Base-by-base conservation (phyloP, 2,797 vertebrate species). In the Rhinella marina region DNA sequence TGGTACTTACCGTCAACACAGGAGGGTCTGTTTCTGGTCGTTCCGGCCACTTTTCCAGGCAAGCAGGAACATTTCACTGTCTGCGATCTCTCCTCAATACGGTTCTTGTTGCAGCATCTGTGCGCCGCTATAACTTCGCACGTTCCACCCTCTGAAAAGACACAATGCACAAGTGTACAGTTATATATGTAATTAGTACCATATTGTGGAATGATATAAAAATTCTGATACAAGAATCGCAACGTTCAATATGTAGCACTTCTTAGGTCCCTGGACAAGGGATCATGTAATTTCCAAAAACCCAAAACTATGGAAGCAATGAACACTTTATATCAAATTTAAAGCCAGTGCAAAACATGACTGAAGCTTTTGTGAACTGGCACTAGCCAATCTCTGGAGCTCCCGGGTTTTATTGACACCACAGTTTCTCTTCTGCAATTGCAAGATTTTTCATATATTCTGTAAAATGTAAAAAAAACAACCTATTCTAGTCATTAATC, bases 41-140 rank as follows among this genome's bases (percentile, higher is more conserved):
- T 99, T 90, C 98, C 98, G 62, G 98, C 98, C 92, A 99, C 98
- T 95, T 99, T 99, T 86, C 98, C 98, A 0, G 98, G 98, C 92
- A 99, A 96, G 95, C 98, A 99, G 91, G 98, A 99, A 91, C 98
- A 99, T 94, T 99, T 99, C 91, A 99, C 98, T 66, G 98, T 99
- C 94, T 99, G 98, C 21, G 98, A 99, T 91, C 98, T 95, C 94
- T 99, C 98, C 93, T 99, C 98, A 86, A 99, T 99, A 87, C 97
- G 97, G 93, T 99, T 99, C 95, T 99, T 99, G 94, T 99, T 99
- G 93, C 98, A 99, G 93, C 98, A 99, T 95, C 98, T 96, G 95
- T 99, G 98, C 62, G 98, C 98, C n/a, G 98, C 98, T 88, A 99
- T 98, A 93, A 99, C 98, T 95, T 99, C 97, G 92, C 98, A 99